These are phyloP conservation scores for Aleadryas rufinucha DNA, from an alignment of 2,113 vertebrate genomes.

Conservation along the genomic window DNA sequence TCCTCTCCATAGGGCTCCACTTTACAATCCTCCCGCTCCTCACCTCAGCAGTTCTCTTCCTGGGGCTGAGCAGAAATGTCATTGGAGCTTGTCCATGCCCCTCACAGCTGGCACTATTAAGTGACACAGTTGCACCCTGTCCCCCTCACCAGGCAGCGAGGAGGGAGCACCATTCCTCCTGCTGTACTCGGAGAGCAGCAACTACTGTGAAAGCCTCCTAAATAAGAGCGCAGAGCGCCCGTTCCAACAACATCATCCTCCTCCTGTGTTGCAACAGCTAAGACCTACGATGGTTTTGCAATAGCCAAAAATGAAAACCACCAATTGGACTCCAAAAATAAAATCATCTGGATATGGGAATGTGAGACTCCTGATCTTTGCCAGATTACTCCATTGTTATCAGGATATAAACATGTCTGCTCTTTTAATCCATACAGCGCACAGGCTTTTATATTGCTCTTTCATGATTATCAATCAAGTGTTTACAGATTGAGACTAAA, in stretches of 20 bases:
- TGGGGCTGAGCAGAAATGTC: constrained; percentile 15
- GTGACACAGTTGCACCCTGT: neutral
- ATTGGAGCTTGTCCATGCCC: neutral
- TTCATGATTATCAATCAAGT: constrained; percentile 19
- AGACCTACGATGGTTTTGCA: constrained; percentile 48
- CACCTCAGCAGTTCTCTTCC: constrained; percentile 24
- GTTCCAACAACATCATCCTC: constrained; percentile 21
- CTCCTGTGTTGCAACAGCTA: constrained; percentile 49
- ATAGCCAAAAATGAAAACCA: constrained; percentile 56
- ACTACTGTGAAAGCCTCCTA: neutral
- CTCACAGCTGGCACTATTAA: constrained; percentile 23
- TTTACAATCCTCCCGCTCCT: constrained; percentile 51
- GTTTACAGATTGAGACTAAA: constrained; percentile 16
- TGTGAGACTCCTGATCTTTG: constrained; percentile 22
- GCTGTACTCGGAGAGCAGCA: neutral
- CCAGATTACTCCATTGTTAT: constrained; percentile 43
- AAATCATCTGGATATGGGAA: constrained; percentile 55
- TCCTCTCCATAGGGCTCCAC: constrained; percentile 64
- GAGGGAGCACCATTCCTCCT: neutral
- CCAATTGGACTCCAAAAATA: constrained; percentile 58
- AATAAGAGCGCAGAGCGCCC: neutral
- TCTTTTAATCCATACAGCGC: constrained; percentile 7
- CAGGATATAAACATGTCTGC: constrained; percentile 57
- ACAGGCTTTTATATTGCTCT: neutral
- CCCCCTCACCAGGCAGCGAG: neutral